phyloP scores from a whole-genome alignment of 1,140 invertebrate species.

The Polypedilum vanderplanki region DNA sequence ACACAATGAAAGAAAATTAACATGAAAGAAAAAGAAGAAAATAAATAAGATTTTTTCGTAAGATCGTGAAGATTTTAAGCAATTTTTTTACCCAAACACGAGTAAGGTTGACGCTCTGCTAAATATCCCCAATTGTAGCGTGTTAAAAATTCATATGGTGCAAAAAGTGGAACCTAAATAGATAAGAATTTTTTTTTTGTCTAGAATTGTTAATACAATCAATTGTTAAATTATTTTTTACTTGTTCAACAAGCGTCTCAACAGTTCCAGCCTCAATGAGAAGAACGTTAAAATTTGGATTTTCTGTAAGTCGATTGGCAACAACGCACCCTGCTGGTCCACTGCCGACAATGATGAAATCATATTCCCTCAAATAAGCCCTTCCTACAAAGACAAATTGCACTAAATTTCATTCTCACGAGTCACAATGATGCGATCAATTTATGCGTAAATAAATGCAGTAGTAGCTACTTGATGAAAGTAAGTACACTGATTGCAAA shows the following conservation, averaged over 20 bases:
- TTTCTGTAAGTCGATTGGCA: constrained; percentile 50
- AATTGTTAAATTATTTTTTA: constrained; percentile 36
- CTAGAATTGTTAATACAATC: no score
- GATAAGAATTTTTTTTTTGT: no score
- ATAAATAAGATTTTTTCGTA: constrained; percentile 25
- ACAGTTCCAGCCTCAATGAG: constrained; percentile 54
- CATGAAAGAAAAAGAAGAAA: constrained; percentile 31
- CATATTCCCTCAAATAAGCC: constrained; percentile 17
- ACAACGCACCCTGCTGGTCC: constrained; percentile 47
- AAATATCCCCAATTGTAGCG: constrained; percentile 62
- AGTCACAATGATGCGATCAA: not conserved
- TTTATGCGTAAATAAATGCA: not conserved
- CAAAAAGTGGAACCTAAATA: constrained; percentile 47
- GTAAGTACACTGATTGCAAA: no score
- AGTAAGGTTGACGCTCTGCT: constrained; percentile 55
- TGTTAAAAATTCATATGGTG: constrained; percentile 50
- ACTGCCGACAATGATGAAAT: constrained; percentile 32
- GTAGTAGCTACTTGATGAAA: no score
- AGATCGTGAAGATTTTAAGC: constrained; percentile 15
- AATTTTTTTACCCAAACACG: constrained; percentile 45
- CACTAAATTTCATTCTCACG: not conserved
- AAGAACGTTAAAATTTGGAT: constrained; percentile 49
- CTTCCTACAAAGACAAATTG: not conserved
- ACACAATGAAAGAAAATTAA: not conserved
- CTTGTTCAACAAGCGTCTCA: constrained; percentile 59